phyloP scores from a whole-genome alignment of 2,797 vertebrate species.

The Leptodactylus fallax region DNA sequence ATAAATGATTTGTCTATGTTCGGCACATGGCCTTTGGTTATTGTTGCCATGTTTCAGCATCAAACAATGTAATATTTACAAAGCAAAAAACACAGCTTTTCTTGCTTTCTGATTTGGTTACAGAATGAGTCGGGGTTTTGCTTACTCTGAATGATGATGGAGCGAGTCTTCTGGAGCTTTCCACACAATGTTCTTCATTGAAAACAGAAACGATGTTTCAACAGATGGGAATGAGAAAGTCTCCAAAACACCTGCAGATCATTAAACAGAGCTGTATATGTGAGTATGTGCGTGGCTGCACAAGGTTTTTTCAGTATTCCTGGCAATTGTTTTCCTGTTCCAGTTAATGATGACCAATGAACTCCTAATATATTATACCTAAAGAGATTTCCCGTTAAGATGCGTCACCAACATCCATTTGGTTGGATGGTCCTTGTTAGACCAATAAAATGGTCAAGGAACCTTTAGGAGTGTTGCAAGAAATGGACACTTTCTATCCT shows the following conservation, averaged over 20 bases:
- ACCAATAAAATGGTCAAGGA: no score
- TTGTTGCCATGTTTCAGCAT: neutral
- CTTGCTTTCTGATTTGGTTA: neutral
- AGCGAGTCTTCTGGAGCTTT: neutral
- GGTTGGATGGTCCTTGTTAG: no score
- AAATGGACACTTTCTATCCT: no score
- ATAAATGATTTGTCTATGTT: neutral
- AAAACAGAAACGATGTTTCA: slow-evolving; percentile 9
- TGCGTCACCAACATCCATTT: no score
- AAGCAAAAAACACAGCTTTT: neutral
- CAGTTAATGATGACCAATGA: neutral
- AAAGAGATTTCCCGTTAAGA: no score
- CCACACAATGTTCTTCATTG: neutral
- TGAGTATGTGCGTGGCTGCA: neutral
- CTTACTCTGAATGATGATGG: neutral
- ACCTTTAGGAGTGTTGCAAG: no score
- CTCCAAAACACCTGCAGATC: slow-evolving; percentile 24
- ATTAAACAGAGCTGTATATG: neutral
- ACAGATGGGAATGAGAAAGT: neutral
- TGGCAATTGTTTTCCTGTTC: slow-evolving; percentile 3
- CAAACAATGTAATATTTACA: slow-evolving; percentile 18
- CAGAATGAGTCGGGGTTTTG: neutral
- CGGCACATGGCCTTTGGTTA: neutral
- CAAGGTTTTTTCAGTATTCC: neutral
- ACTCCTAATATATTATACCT: no score